A percentile compares a stretch with the other conserved stretches of the same genome.
These are phyloP conservation scores for Rhinatrema bivittatum DNA, from an alignment of 2,797 vertebrate species.

Conservation along the genomic window DNA sequence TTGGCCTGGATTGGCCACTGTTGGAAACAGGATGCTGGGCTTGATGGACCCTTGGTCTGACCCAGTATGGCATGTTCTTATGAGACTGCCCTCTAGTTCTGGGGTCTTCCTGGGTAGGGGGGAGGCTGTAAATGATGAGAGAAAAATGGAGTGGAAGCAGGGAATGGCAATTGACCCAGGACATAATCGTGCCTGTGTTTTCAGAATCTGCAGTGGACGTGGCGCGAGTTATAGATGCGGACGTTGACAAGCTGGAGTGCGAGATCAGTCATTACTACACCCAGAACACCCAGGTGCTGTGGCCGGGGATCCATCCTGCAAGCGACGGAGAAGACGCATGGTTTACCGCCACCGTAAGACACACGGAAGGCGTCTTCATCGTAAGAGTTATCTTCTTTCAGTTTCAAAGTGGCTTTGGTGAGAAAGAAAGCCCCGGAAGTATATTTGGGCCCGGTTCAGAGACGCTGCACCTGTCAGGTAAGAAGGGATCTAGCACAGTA, in stretches of 20 bases:
- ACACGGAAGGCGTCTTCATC: conserved; percentile 33
- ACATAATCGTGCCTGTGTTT: no score
- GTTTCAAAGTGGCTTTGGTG: conserved; percentile 7
- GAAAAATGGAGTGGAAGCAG: no score
- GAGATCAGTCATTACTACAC: conserved; percentile 51
- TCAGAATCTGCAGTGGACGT: conserved; percentile 54
- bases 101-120: no score
- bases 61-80: no score
- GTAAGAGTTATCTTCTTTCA: conserved; percentile 49
- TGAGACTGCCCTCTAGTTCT: no score
- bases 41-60: no score
- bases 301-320: conserved; percentile 40
- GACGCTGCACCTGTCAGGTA: conserved; percentile 47
- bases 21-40: no score
- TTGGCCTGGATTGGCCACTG: no score
- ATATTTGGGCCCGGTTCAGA: conserved; percentile 32
- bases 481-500: no score
- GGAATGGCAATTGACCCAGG: no score
- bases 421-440: conserved; percentile 9
- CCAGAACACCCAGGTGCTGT: conserved; percentile 38
- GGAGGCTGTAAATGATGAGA: no score
- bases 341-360: conserved; percentile 50
- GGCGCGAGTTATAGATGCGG: conserved; percentile 26
- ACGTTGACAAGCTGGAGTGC: conserved; percentile 42
- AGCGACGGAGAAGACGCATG: conserved; percentile 38